Evolutionary conservation across 2,797 vertebrate genomes (phyloP), one percentile per base, ranked within the genome.

Genomic region (Agapornis canus): DNA sequence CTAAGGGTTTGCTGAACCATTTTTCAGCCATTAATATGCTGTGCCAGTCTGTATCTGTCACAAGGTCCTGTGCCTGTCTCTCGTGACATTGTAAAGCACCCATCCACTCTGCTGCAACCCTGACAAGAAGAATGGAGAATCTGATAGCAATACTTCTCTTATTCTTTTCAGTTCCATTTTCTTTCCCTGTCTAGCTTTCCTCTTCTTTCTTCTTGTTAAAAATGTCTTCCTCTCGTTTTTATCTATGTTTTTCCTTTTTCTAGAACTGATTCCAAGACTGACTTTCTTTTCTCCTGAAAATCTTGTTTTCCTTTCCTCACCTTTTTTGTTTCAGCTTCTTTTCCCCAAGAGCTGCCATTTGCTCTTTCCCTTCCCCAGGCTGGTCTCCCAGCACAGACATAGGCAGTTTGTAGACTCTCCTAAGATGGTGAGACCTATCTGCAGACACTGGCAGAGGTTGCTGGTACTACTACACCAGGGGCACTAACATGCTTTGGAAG

Each of bases 71-170:
- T 1, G 4, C 60, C 60, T 78, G 64, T 71, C 61, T 81, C 90
- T 48, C 10, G 5, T 9, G 18, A 20, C 82, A 70, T 4, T 37
- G 32, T n/a, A 76, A 83, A 82, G 49, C 76, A 81, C 29, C 8
- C 27, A 71, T 43, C 31, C 51, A 80, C 8, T 2, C 7, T 0
- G 0, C 6, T 23, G 37, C 32, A 49, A 16, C 54, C 32, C 32
- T 83, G 72, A 83, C 65, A 83, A 61, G 39, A 61, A 29, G 23
- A 56, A 70, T 17, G 21, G 23, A 88, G 45, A 91, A 69, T 32
- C 13, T 80, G 47, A 87, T 3, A 10, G 68, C 45, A 80, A 22
- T 11, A 26, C 14, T 59, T 29, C 32, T 68, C 56, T 45, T 7
- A 18, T 31, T 68, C 35, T 66, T 77, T 37, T 48, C 13, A 57